phyloP scores from a whole-genome alignment of 2,797 vertebrate genomes.

The Acropternis orthonyx region DNA sequence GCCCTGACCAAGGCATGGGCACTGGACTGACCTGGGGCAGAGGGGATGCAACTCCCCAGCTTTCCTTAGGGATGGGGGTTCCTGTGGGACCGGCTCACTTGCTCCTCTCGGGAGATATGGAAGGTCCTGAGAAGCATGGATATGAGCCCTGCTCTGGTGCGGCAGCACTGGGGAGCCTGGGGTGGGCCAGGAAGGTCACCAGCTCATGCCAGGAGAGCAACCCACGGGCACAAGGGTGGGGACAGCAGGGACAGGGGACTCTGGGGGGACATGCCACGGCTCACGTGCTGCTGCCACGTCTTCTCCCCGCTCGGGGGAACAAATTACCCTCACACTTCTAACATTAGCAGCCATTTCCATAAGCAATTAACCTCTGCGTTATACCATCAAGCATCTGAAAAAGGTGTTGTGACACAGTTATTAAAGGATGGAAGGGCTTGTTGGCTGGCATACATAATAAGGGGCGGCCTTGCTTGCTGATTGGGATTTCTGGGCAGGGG shows the following conservation, averaged over 20 bases:
- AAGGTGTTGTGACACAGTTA: constrained; percentile 62
- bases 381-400: constrained; percentile 57
- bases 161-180: not conserved
- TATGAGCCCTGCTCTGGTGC: accelerated
- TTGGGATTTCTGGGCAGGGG: not conserved
- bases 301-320: not conserved
- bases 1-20: accelerated
- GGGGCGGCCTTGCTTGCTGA: not conserved
- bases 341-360: constrained; percentile 64
- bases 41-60: not conserved
- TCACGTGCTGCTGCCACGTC: not conserved
- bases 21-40: accelerated
- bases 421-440: constrained; percentile 43
- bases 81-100: no score
- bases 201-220: not conserved
- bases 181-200: not conserved
- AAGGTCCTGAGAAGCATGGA: not conserved
- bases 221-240: accelerated
- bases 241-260: not conserved
- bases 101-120: not conserved
- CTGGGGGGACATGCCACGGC: not conserved
- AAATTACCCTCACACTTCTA: constrained; percentile 35
- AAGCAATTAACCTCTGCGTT: constrained; percentile 63
- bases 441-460: constrained; percentile 40
- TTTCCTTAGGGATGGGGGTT: not conserved